A percentile compares a stretch with the other conserved stretches of the same genome.
Conservation (phyloP, 2,888 invertebrate genomes). For the Caenorhabditis afra region DNA sequence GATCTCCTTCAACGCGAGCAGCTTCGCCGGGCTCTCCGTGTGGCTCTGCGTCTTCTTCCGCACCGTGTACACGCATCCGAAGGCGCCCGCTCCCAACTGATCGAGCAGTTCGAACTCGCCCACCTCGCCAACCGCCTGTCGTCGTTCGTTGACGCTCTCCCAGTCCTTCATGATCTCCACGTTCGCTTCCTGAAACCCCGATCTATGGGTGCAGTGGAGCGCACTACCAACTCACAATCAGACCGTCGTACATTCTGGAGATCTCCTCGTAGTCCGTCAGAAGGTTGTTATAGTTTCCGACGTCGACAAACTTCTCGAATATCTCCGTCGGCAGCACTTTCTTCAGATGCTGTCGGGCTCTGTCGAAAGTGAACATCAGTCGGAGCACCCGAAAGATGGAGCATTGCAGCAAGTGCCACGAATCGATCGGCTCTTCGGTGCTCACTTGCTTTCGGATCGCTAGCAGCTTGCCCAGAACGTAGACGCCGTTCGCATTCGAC, state of each 20-base stretch:
- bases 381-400: constrained; percentile 82
- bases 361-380: constrained; percentile 82
- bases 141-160: constrained; percentile 64
- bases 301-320: constrained; percentile 82
- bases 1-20: constrained; percentile 82
- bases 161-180: constrained; percentile 52
- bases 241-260: constrained; percentile 69
- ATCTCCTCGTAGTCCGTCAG: constrained; percentile 80
- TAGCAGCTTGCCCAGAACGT: constrained; percentile 62
- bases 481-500: constrained; percentile 69
- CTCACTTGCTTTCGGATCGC: constrained; percentile 38
- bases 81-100: constrained; percentile 82
- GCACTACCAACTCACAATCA: constrained; percentile 49
- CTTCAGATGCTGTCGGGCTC: constrained; percentile 82
- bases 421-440: constrained; percentile 38
- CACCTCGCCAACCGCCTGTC: constrained; percentile 79
- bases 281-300: constrained; percentile 82
- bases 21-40: constrained; percentile 52
- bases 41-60: constrained; percentile 76
- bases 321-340: constrained; percentile 81
- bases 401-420: constrained; percentile 74
- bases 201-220: neutral
- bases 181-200: constrained; percentile 38
- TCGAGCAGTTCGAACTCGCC: constrained; percentile 82
- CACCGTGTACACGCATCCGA: constrained; percentile 83